Evolutionary conservation across 2,113 vertebrate genomes (phyloP).

Genomic region (Donacobius atricapilla): DNA sequence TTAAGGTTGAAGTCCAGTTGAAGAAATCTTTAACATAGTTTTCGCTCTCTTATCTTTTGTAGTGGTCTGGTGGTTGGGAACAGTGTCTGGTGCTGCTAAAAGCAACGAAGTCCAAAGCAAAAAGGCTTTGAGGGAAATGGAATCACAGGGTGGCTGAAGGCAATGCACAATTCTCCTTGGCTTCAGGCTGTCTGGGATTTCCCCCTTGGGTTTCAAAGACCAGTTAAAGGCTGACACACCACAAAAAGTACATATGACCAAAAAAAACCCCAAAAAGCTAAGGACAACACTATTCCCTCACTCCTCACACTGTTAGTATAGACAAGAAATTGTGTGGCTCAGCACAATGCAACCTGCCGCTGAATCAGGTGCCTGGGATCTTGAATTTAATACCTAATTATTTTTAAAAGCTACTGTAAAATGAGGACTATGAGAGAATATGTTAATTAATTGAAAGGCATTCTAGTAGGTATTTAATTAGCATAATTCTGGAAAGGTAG

Average conservation of each 20-base stretch:
- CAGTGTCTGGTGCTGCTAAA: background rate
- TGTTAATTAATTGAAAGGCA: background rate
- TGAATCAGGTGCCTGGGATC: background rate
- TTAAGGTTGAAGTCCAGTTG: background rate
- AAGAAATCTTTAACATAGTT: background rate
- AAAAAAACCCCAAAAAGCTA: background rate
- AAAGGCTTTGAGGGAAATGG: background rate
- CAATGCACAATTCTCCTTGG: background rate
- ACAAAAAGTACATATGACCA: background rate
- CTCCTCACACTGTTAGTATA: background rate
- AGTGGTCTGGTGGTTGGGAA: background rate
- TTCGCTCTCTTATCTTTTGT: background rate
- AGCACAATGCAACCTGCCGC: background rate
- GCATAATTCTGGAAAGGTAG: background rate
- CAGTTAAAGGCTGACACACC: background rate
- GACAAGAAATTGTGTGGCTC: background rate
- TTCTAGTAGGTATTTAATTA: conserved; percentile 7
- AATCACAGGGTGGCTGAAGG: background rate
- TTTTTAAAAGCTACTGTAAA: background rate
- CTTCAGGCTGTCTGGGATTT: background rate
- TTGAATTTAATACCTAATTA: background rate
- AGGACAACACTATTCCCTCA: background rate
- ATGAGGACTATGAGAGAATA: background rate
- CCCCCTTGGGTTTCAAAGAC: background rate
- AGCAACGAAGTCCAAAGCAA: background rate